Conservation (phyloP, 2,797 vertebrate genomes). For the Mastacembelus armatus region DNA sequence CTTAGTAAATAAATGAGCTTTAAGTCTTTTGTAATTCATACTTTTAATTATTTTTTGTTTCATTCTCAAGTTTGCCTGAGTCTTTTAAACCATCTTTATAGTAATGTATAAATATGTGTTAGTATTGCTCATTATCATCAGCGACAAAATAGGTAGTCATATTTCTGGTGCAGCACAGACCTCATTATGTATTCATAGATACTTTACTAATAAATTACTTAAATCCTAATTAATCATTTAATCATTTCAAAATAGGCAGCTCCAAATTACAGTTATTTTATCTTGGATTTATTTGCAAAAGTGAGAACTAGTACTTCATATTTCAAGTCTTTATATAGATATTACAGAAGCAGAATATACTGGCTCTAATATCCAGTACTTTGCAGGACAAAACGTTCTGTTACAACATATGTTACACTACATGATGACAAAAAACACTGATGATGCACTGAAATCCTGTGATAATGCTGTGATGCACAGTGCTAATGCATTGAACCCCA, state of each 20-base stretch:
- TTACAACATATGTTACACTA: neutral
- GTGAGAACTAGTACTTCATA: too few relatives aligned
- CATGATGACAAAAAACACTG: slow-evolving; percentile 19
- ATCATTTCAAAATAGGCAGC: too few relatives aligned
- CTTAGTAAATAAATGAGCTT: neutral
- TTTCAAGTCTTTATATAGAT: neutral
- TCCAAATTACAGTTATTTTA: too few relatives aligned
- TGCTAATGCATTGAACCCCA: slow-evolving; percentile 33
- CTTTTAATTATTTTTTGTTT: too few relatives aligned
- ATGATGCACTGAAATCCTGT: slow-evolving; percentile 25
- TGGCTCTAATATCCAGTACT: neutral
- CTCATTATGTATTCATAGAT: neutral
- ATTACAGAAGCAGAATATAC: neutral
- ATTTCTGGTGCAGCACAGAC: neutral
- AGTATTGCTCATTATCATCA: neutral
- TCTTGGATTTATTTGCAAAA: too few relatives aligned
- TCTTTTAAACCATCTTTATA: too few relatives aligned
- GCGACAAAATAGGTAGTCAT: neutral
- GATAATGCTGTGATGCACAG: slow-evolving; percentile 33
- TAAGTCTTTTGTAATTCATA: too few relatives aligned
- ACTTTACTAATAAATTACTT: too few relatives aligned
- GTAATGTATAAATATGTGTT: too few relatives aligned
- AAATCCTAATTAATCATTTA: too few relatives aligned
- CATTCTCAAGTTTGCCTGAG: too few relatives aligned
- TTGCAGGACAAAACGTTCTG: neutral